Evolutionary conservation across 2,113 vertebrate species (phyloP).

Genomic region (Lepisosteus osseus): DNA sequence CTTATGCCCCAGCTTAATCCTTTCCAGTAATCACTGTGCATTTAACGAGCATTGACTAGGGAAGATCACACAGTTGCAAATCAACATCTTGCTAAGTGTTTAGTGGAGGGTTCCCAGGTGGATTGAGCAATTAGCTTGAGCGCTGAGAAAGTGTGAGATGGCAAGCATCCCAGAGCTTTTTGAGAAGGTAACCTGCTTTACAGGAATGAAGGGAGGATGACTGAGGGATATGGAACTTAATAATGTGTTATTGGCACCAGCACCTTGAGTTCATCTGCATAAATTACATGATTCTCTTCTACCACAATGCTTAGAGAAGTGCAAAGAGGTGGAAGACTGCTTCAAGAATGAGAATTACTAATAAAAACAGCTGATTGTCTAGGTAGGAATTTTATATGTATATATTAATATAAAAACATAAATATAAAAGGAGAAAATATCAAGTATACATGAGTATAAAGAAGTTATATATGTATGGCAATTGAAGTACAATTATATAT

Average conservation of each 20-base stretch:
- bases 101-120: slow-evolving; percentile 52
- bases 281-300: background rate
- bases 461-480: too few relatives aligned
- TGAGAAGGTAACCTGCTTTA: slow-evolving; percentile 47
- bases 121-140: slow-evolving; percentile 59
- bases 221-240: slow-evolving; percentile 6
- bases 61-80: slow-evolving; percentile 43
- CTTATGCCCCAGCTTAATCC: slow-evolving; percentile 6
- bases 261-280: background rate
- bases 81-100: slow-evolving; percentile 23
- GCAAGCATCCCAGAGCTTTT: slow-evolving; percentile 42
- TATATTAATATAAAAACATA: too few relatives aligned
- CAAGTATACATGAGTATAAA: too few relatives aligned
- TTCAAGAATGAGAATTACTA: too few relatives aligned
- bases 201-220: slow-evolving; percentile 31
- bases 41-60: slow-evolving; percentile 14
- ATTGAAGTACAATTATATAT: too few relatives aligned
- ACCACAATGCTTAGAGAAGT: background rate
- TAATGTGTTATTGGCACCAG: background rate
- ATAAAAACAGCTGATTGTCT: too few relatives aligned
- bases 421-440: too few relatives aligned
- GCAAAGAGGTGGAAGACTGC: background rate
- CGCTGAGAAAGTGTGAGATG: slow-evolving; percentile 31
- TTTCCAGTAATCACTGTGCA: slow-evolving; percentile 9
- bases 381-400: too few relatives aligned